Percentiles rank a stretch among this genome's conserved stretches.
Evolutionary conservation across 1,140 invertebrate species (phyloP).

Genomic region (Lepidurus packardi): DNA sequence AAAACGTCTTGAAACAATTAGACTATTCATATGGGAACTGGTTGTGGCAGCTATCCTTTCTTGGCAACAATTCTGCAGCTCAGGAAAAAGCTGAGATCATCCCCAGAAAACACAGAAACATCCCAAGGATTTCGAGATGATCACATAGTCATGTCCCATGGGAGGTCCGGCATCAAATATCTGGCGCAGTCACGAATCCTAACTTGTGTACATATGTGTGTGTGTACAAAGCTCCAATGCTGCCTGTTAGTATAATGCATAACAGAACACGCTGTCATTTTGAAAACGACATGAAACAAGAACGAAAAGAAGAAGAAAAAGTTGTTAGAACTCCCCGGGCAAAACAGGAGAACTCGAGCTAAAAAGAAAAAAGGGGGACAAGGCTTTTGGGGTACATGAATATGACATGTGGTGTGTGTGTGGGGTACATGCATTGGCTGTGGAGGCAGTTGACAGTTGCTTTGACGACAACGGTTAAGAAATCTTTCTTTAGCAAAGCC

Average conservation of each 20-base stretch:
- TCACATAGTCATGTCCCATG: neutral
- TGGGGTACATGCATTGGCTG: neutral
- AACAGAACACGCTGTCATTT: neutral
- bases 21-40: neutral
- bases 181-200: neutral
- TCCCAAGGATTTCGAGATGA: neutral
- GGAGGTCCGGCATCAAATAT: slow-evolving; percentile 14
- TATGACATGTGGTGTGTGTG: slow-evolving; percentile 2
- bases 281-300: neutral
- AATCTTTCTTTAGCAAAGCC: neutral
- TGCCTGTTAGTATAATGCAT: neutral
- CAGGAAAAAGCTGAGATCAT: neutral
- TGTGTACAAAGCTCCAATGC: neutral
- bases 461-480: slow-evolving; percentile 18
- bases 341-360: neutral
- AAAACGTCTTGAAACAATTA: slow-evolving; percentile 11
- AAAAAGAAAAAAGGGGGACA: too few species aligned
- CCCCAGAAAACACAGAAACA: neutral
- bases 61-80: neutral
- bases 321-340: neutral
- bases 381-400: neutral
- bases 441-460: slow-evolving; percentile 5
- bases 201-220: slow-evolving; percentile 3
- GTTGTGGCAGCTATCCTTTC: neutral
- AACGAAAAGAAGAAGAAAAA: neutral